These are phyloP conservation scores for Morpho helenor DNA, from an alignment of 2,888 invertebrate genomes.

Conservation along the genomic window DNA sequence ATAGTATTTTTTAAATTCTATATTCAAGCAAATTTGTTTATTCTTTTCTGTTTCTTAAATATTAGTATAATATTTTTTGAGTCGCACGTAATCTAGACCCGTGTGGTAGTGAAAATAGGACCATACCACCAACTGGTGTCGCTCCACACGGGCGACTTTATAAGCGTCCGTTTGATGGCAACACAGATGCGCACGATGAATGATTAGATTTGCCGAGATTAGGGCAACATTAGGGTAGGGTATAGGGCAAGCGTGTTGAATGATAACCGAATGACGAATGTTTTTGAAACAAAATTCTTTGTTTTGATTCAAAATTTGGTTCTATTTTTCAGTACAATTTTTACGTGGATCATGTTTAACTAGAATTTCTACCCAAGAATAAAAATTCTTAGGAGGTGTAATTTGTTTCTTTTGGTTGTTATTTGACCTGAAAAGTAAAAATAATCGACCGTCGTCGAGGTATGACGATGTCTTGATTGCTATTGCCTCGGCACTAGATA, in stretches of 20 bases:
- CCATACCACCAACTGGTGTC: constrained; percentile 43
- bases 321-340: neutral
- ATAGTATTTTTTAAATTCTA: too few species aligned
- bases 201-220: constrained; percentile 64
- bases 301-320: neutral
- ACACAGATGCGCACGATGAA: constrained; percentile 61
- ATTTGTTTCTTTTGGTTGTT: too few species aligned
- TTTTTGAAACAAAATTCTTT: constrained; percentile 1
- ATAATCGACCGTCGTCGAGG: too few species aligned
- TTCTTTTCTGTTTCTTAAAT: neutral
- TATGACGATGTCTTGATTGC: too few species aligned
- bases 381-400: too few species aligned
- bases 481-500: too few species aligned
- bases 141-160: constrained; percentile 59
- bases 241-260: constrained; percentile 29
- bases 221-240: constrained; percentile 23
- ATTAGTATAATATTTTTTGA: too few species aligned
- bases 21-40: too few species aligned
- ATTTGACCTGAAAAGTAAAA: too few species aligned
- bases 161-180: constrained; percentile 42
- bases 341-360: too few species aligned
- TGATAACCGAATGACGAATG: constrained; percentile 22
- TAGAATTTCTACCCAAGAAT: too few species aligned
- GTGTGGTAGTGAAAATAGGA: neutral
- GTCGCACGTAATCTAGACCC: neutral